Conservation (phyloP, 2,888 invertebrate genomes). For the Archaeoteleia sp. region DNA sequence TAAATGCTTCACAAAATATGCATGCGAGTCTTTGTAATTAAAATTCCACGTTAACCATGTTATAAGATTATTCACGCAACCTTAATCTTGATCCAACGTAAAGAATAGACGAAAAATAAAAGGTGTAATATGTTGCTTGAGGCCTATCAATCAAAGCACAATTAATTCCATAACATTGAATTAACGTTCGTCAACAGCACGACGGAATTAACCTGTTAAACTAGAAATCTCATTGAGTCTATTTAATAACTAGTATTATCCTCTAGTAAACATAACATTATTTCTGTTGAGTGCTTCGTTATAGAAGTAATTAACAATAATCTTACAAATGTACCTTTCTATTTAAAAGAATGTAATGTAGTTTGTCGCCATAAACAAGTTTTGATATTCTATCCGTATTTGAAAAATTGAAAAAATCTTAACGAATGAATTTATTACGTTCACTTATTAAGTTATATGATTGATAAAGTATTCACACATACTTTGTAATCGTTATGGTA, state of each 20-base stretch:
- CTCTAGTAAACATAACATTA: slow-evolving; percentile 40
- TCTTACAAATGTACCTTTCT: slow-evolving; percentile 11
- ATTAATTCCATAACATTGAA: slow-evolving; percentile 32
- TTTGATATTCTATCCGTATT: too few species aligned
- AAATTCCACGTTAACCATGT: too few species aligned
- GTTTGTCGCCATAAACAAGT: too few species aligned
- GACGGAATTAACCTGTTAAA: slow-evolving; percentile 45
- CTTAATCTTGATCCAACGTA: too few species aligned
- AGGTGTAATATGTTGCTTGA: slow-evolving; percentile 18
- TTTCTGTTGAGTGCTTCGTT: slow-evolving; percentile 34
- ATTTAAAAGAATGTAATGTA: slow-evolving; percentile 5
- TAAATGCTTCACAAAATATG: too few species aligned
- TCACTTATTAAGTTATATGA: too few species aligned
- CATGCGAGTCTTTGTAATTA: too few species aligned
- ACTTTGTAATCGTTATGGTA: too few species aligned
- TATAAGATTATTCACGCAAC: too few species aligned
- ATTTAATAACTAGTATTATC: slow-evolving; percentile 41
- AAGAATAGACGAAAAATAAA: slow-evolving; percentile 6
- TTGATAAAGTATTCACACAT: too few species aligned
- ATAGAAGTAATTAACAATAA: slow-evolving; percentile 39
- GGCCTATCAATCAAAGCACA: slow-evolving; percentile 41
- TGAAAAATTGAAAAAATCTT: too few species aligned
- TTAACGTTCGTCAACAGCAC: slow-evolving; percentile 37
- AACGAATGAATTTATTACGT: too few species aligned
- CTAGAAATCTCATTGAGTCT: slow-evolving; percentile 47